Base-by-base conservation (phyloP, 2,888 invertebrate genomes). In the Pseudanteris insignis region DNA sequence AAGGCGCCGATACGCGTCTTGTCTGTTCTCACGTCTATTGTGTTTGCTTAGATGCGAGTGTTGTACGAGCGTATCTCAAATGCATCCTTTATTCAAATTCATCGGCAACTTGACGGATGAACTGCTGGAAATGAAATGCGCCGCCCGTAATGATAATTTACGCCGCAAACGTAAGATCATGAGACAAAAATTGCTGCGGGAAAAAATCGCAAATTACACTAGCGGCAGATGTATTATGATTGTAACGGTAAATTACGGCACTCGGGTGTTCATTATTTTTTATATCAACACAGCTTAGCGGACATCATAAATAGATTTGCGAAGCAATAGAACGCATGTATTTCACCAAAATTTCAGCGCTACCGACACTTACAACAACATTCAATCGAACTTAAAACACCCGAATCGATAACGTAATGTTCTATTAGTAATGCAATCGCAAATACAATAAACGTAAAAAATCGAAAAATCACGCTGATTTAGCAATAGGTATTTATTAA, bases 11-110 rank as follows among this genome's bases (percentile, higher is more conserved):
- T 10, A 47, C 32, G 34, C 50, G 36, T 50, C 43, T 51, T 40
- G 50, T 60, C 53, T 47, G 50, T 60, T 60, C 63, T 60, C 63
- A 59, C 59, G 51, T 63, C 59, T 59, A 58, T 61, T 57, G 58
- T 50, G 44, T 57, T 57, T 36, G 50, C 47, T 53, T 53, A 48
- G 57, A 64, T 47, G 57, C 59, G 46, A 50, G 44, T 48, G 33
- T 44, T 48, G 48, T 15, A 54, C 37, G 38, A 24, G 43, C 46
- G 28, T 46, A 47, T 50, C 54, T 54, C 54, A 33, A 57, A 54
- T 33, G 15, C 43, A 54, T 54, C 61, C 58, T 61, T 58, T 57
- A 61, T 64, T 64, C 50, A 61, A 64, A 64, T 64, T 61, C 64
- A 64, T 59, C 50, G 55, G 54, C 50, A 38, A 36, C 50, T 51